Percentiles rank a stretch among this genome's conserved stretches.
Conservation (phyloP, 1,140 invertebrate genomes). For the Heterodera schachtii region DNA sequence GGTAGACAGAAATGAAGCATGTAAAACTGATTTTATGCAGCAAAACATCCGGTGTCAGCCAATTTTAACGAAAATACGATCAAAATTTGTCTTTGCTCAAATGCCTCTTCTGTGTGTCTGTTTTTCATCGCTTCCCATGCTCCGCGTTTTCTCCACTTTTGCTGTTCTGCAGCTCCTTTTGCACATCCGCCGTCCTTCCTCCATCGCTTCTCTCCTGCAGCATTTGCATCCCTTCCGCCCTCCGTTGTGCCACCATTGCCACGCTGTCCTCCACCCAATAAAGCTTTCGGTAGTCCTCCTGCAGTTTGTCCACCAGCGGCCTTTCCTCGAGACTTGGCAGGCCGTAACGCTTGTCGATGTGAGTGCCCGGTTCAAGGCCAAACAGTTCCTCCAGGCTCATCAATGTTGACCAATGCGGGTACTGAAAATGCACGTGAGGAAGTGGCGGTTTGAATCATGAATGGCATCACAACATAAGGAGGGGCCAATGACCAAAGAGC, state of each 20-base stretch:
- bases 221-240: conserved; percentile 1
- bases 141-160: not conserved
- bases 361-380: conserved; percentile 48
- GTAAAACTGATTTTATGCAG: conserved; percentile 6
- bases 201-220: not conserved
- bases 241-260: conserved; percentile 8
- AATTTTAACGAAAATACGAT: not conserved
- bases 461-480: no score
- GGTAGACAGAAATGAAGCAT: not conserved
- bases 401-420: conserved; percentile 61
- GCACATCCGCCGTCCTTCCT: not conserved
- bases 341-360: conserved; percentile 59
- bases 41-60: not conserved
- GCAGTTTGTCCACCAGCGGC: conserved; percentile 46
- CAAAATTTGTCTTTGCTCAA: not conserved
- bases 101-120: not conserved
- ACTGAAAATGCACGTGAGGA: not conserved
- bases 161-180: not conserved
- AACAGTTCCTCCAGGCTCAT: conserved; percentile 62
- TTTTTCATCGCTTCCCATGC: not conserved
- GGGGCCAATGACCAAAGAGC: no score
- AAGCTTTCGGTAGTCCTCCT: conserved; percentile 48
- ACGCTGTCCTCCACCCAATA: conserved; percentile 32
- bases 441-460: no score
- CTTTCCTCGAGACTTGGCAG: conserved; percentile 45